Evolutionary conservation across 1,140 invertebrate genomes (phyloP).

Genomic region (Listronotus oregonensis): DNA sequence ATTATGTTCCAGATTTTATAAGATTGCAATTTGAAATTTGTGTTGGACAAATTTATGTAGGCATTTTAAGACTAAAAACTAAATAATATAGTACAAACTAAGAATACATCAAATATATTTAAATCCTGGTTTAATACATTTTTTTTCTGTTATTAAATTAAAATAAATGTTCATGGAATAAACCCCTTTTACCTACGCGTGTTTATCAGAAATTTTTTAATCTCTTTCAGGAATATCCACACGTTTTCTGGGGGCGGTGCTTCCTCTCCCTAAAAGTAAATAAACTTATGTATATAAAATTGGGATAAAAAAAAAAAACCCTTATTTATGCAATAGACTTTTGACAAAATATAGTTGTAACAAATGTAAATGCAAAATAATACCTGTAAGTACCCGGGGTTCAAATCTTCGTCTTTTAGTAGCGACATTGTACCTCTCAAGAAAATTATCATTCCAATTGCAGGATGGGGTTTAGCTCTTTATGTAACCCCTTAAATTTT

Average conservation of each 20-base stretch:
- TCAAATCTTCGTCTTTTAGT: conserved; percentile 45
- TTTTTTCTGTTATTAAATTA: too few relatives aligned
- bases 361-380: neutral
- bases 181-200: conserved; percentile 40
- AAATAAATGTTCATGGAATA: too few relatives aligned
- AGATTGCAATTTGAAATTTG: too few relatives aligned
- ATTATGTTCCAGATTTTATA: too few relatives aligned
- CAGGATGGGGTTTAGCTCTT: conserved; percentile 35
- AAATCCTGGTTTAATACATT: too few relatives aligned
- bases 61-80: too few relatives aligned
- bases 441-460: conserved; percentile 43
- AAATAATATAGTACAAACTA: too few relatives aligned
- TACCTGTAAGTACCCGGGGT: conserved; percentile 42
- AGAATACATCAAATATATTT: too few relatives aligned
- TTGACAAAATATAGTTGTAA: too few relatives aligned
- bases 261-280: conserved; percentile 42
- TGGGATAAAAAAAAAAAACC: too few relatives aligned
- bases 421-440: conserved; percentile 46
- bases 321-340: too few relatives aligned
- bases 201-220: conserved; percentile 44
- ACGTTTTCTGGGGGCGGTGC: conserved; percentile 44
- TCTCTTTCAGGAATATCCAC: conserved; percentile 43
- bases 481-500: conserved; percentile 29
- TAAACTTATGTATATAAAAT: conserved; percentile 4
- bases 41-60: too few relatives aligned